Percentiles rank a stretch among this genome's conserved stretches.
Conservation (phyloP, 2,113 vertebrate species). For the Tenrec ecaudatus region DNA sequence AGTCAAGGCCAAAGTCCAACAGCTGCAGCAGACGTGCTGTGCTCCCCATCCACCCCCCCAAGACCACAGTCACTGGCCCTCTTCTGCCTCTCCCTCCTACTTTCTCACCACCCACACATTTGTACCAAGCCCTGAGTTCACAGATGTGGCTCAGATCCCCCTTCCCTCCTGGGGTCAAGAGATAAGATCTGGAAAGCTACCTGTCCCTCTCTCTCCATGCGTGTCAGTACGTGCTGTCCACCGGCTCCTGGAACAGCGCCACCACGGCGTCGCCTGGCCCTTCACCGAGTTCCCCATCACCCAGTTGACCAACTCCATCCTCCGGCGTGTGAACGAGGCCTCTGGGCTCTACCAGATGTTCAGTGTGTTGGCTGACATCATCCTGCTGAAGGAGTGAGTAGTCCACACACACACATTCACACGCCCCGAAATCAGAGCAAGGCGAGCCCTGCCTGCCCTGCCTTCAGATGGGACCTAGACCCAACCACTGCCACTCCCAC, state of each 20-base stretch:
- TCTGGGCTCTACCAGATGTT: constrained; percentile 99
- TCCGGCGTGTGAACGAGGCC: constrained; percentile 94
- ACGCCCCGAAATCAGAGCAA: background rate
- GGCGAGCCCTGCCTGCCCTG: accelerated
- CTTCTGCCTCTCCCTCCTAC: background rate
- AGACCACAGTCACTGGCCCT: background rate
- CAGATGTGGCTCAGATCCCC: accelerated
- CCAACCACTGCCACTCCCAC: background rate
- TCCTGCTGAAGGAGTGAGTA: constrained; percentile 93
- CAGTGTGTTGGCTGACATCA: constrained; percentile 93
- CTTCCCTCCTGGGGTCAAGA: accelerated
- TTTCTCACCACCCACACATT: background rate
- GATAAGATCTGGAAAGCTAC: background rate
- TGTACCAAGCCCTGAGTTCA: background rate
- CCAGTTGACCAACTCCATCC: constrained; percentile 92
- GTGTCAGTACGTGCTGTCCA: constrained; percentile 92
- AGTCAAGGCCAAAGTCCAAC: background rate
- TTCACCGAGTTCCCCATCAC: constrained; percentile 85
- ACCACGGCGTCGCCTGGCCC: constrained; percentile 93
- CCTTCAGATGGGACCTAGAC: background rate
- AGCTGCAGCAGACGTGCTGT: background rate
- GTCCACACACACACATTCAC: background rate
- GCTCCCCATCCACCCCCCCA: too few relatives aligned
- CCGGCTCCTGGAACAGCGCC: constrained; percentile 92
- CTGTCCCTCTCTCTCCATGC: background rate